Percentiles rank a stretch among this genome's conserved stretches.
Conservation (phyloP, 2,888 invertebrate genomes). For the Tortricodes alternella region DNA sequence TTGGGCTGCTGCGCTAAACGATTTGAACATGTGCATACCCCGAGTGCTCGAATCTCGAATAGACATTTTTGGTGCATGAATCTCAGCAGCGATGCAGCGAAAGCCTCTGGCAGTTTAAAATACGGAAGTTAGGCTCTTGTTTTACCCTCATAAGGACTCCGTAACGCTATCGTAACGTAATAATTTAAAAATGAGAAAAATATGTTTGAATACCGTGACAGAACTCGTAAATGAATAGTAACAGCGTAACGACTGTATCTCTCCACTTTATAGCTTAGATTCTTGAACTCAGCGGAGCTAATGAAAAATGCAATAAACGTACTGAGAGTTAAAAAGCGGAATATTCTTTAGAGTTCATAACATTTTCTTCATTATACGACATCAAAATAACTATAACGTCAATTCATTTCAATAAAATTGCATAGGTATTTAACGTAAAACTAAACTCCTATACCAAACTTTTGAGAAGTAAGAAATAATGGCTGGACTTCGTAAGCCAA, state of each 20-base stretch:
- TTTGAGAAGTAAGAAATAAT: too few relatives aligned
- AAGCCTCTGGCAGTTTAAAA: constrained; percentile 2
- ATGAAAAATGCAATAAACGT: constrained; percentile 25
- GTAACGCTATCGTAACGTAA: too few relatives aligned
- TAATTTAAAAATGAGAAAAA: too few relatives aligned
- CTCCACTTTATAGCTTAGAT: too few relatives aligned
- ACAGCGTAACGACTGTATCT: too few relatives aligned
- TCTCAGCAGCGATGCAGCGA: constrained; percentile 41
- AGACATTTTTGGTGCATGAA: constrained; percentile 71
- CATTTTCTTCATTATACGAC: constrained; percentile 3
- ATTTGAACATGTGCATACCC: constrained; percentile 66
- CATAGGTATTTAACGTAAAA: too few relatives aligned
- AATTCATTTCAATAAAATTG: constrained; percentile 18
- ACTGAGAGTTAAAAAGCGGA: constrained; percentile 8
- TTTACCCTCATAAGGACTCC: not conserved
- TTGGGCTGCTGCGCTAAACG: constrained; percentile 53
- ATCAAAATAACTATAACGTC: constrained; percentile 12
- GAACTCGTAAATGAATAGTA: too few relatives aligned
- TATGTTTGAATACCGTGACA: too few relatives aligned
- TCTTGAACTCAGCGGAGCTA: constrained; percentile 8
- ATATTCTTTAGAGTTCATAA: constrained; percentile 1
- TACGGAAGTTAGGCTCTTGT: not conserved
- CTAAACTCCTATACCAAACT: too few relatives aligned
- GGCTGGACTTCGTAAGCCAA: too few relatives aligned
- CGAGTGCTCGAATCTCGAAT: constrained; percentile 42